Percentiles rank a stretch among this genome's conserved stretches.
Conservation (phyloP, 2,113 vertebrate genomes). For the Carassius gibelio region DNA sequence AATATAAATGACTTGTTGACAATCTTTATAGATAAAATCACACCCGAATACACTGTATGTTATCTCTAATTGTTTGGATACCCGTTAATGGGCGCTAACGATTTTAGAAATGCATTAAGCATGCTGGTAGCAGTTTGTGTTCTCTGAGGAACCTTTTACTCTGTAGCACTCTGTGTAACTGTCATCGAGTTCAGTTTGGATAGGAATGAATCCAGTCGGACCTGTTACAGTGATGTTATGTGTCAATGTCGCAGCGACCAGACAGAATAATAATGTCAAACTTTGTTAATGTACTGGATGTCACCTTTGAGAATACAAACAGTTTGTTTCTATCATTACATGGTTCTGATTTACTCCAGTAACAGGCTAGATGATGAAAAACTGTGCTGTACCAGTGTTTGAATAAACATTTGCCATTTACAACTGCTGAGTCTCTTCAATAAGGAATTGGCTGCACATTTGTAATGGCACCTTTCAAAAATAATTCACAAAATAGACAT, state of each 20-base stretch:
- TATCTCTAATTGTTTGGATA: slow-evolving; percentile 2
- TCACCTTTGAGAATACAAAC: slow-evolving; percentile 25
- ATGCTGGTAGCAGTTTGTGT: slow-evolving; percentile 45
- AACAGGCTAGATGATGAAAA: slow-evolving; percentile 58
- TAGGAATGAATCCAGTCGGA: slow-evolving; percentile 20
- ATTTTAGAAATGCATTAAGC: slow-evolving; percentile 51
- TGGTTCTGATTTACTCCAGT: slow-evolving; percentile 48
- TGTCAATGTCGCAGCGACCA: slow-evolving; percentile 21
- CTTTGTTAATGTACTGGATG: neutral
- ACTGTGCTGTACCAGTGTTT: slow-evolving; percentile 65
- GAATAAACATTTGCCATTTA: slow-evolving; percentile 74
- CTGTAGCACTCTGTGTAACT: slow-evolving; percentile 33
- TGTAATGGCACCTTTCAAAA: neutral
- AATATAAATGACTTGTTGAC: slow-evolving; percentile 40
- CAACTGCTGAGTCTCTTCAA: slow-evolving; percentile 36
- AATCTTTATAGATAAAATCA: slow-evolving; percentile 42
- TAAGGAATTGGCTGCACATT: neutral
- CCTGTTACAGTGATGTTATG: slow-evolving; percentile 24
- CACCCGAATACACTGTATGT: slow-evolving; percentile 10
- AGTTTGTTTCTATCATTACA: slow-evolving; percentile 16
- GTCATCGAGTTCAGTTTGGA: slow-evolving; percentile 24
- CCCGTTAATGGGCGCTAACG: slow-evolving; percentile 6
- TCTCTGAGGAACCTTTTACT: slow-evolving; percentile 1
- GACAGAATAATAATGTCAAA: neutral
- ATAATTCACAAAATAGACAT: neutral